Evolutionary conservation across 1,140 invertebrate genomes (phyloP), one percentile per base, ranked within the genome.

Genomic region (Spodoptera frugiperda): DNA sequence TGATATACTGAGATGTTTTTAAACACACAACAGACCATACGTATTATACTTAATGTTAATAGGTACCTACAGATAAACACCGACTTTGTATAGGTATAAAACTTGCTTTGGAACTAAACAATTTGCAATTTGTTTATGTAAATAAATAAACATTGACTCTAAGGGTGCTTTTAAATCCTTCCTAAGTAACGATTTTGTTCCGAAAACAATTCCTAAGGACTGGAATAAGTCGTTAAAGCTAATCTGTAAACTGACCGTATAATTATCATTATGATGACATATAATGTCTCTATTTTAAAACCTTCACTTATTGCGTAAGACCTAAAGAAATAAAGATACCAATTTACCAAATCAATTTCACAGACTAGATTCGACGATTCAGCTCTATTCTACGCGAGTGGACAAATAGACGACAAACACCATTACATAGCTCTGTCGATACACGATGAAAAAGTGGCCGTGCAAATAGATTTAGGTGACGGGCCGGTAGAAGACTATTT

Each of bases 361-460:
- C 87, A 97, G 96, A 97, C 97, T 59, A 95, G 96, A 85, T 97
- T 97, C 94, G 97, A 98, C 88, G 97, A 98, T 88, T 98, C 97
- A 3, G 97, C 96, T 1, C 84, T 98, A 48, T 97, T 98, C 87
- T 98, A 98, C 88, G 97, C 97, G 12, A 97, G 97, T 78, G 98
- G 98, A 10, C 97, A 98, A 86, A 97, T 97, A 48, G 96, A 97
- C 54, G 95, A 95, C 57, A 96, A 96, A 80, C 95, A 97, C 85
- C 97, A 98, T 89, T 98, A 98, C 86, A 96, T 98, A 11, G 97
- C 97, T 14, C 96, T 97, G 0, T 97, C 97, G 0, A 96, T 98
- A 81, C 95, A 96, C 77, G 97, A 98, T 83, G 96, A 96, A 86
- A 96, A 96, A 55, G 95, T 98, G 3, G 95, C 97, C 75, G 95